Evolutionary conservation across 2,113 vertebrate species (phyloP), one percentile per base, ranked within the genome.

Genomic region (Micromys minutus): DNA sequence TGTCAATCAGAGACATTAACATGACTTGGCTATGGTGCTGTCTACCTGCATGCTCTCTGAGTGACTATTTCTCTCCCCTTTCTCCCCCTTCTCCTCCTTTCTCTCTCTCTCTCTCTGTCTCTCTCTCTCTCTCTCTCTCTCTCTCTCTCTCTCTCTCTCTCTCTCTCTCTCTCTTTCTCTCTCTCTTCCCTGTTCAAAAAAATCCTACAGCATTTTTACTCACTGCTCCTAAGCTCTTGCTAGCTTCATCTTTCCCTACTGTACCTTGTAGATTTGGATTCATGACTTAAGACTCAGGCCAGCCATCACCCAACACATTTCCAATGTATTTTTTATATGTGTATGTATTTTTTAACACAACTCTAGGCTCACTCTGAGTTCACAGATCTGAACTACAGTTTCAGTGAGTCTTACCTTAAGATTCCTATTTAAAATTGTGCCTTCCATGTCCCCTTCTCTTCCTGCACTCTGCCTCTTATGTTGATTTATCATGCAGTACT

Each of bases 361-460:
- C 45, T 55, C 29, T 13, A 31, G 63, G 57, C 21, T 22, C 10
- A 7, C 24, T 47, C 9, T 1, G 12, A 63, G 42, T 55, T 47
- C 50, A 42, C 2, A 55, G 34, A 15, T 87, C 31, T 24, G 7
- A 2, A 1, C 42, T 55, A 2, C n/a, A 2, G 22, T 84, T 7
- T 67, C 50, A 22, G 8, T 2, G 29, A 39, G 6, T 26, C 31
- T 36, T 65, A 19, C 15, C 7, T 21, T 52, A n/a, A 67, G 16
- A 10, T n/a, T 10, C 5, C 0, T 29, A 9, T 69, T 69, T 45
- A 50, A 74, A 77, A 67, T 21, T 34, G 36, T 17, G 15, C 31
- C n/a, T 0, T 6, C 39, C 8, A 17, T 1, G 7, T 24, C 7
- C 39, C n/a, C n/a, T 83, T 8, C 13, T 61, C 7, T 42, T 13